A percentile compares a stretch with the other conserved stretches of the same genome.
These are phyloP conservation scores for Silurus asotus DNA, from an alignment of 2,113 vertebrate species.

Conservation along the genomic window DNA sequence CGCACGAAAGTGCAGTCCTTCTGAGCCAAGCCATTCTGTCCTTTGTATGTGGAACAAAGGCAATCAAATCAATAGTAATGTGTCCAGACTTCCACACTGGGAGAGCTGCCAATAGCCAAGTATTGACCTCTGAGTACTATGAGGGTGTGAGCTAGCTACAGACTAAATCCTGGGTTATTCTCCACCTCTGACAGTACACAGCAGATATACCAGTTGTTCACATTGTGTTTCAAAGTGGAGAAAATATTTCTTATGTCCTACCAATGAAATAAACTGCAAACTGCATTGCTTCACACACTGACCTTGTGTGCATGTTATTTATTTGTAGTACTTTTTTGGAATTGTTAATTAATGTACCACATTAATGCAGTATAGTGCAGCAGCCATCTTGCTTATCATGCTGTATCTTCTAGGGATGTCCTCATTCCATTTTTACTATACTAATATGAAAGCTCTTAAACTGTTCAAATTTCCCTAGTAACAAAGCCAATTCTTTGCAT, in stretches of 20 bases:
- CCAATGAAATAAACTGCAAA: not conserved
- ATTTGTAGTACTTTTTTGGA: not conserved
- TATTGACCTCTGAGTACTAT: slow-evolving; percentile 7
- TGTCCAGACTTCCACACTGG: slow-evolving; percentile 18
- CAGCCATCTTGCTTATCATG: not conserved
- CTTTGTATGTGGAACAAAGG: slow-evolving; percentile 49
- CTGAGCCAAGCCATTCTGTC: slow-evolving; percentile 23
- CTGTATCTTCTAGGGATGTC: not conserved
- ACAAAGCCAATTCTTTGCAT: not conserved
- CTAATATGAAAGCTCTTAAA: not conserved
- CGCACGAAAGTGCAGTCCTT: not conserved
- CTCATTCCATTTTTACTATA: not conserved
- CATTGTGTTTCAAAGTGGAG: not conserved
- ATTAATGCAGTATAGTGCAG: not conserved
- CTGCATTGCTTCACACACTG: not conserved
- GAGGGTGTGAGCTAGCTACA: slow-evolving; percentile 3
- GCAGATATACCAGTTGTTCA: not conserved
- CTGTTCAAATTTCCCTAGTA: not conserved
- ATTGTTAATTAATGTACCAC: not conserved
- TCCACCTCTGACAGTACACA: not conserved
- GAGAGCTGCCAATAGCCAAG: slow-evolving; percentile 18
- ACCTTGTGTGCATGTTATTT: not conserved
- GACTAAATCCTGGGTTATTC: not conserved
- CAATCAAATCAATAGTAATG: slow-evolving; percentile 46
- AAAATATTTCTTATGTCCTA: not conserved